phyloP scores from a whole-genome alignment of 2,113 vertebrate species.

The Chauna torquata region DNA sequence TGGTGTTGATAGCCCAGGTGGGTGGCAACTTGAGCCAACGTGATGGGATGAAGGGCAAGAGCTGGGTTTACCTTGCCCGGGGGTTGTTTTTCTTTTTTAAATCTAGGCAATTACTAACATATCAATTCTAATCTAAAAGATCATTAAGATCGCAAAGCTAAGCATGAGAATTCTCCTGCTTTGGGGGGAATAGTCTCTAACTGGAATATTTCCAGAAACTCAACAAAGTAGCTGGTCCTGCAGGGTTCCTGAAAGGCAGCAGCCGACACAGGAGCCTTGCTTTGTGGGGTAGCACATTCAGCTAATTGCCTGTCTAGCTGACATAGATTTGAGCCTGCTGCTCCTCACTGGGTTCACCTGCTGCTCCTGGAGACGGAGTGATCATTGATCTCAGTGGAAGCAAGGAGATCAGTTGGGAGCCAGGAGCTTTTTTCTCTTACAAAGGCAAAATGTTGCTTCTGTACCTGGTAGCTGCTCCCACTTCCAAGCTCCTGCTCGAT shows the following conservation, averaged over 20 bases:
- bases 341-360: not conserved
- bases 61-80: not conserved
- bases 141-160: not conserved
- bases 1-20: not conserved
- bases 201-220: conserved; percentile 5
- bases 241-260: not conserved
- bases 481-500: not conserved
- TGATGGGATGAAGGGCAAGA: not conserved
- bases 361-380: not conserved
- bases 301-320: not conserved
- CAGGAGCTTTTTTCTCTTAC: not conserved
- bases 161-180: not conserved
- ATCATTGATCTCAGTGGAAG: conserved; percentile 12
- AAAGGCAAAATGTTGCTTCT: not conserved
- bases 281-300: not conserved
- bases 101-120: not conserved
- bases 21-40: fast-evolving
- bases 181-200: not conserved
- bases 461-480: not conserved
- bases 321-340: not conserved
- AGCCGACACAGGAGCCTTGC: not conserved
- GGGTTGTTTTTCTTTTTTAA: not conserved
- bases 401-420: not conserved
- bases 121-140: not conserved
- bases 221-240: not conserved